Evolutionary conservation across 2,797 vertebrate species (phyloP), one percentile per base, ranked within the genome.

Genomic region (Bovichtus diacanthus): DNA sequence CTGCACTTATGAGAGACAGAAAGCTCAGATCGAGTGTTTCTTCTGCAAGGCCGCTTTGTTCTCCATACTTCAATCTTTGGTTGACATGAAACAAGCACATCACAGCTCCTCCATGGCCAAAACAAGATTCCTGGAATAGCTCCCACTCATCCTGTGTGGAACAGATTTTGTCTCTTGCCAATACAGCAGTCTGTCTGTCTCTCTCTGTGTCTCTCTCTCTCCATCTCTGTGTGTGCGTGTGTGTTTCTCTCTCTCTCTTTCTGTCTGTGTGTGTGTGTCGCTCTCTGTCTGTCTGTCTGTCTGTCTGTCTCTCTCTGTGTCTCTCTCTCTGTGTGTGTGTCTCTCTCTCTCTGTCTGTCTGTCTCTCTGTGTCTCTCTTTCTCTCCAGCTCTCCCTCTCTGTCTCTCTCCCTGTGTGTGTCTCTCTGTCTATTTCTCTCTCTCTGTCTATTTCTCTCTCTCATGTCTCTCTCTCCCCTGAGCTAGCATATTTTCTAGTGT

Each of bases 101-200:
- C 83, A 84, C 78, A 78, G 66, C 74, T 82, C 70, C 56, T 81
- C 65, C 44, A 61, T 2, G 84, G 74, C 58, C 67, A 34, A 81
- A 81, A 90, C 87, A 85, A 83, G 70, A 83, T 78, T 50, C 55
- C 47, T 59, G 65, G 76, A 92, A 88, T 66, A 86, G 73, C 80
- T 83, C 65, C 70, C 64, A 38, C 50, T 77, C 74, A 72, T 80
- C 60, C 73, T 81, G 49, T 31, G 25, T 41, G 64, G 46, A 74
- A 59, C 65, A 65, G 51, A 74, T 72, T 77, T 72, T 41, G 44
- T 82, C 76, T 73, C 78, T 27, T 77, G 64, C 50, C 70, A 50
- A 65, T 62, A 49, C 23, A 47, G 25, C n/a, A 36, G 64, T 43
- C 39, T 61, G n/a, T n/a, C 74, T 29, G 11, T 25, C 11, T 25